A percentile compares a stretch with the other conserved stretches of the same genome.
Evolutionary conservation across 2,113 vertebrate genomes (phyloP).

Genomic region (Proteles cristata): DNA sequence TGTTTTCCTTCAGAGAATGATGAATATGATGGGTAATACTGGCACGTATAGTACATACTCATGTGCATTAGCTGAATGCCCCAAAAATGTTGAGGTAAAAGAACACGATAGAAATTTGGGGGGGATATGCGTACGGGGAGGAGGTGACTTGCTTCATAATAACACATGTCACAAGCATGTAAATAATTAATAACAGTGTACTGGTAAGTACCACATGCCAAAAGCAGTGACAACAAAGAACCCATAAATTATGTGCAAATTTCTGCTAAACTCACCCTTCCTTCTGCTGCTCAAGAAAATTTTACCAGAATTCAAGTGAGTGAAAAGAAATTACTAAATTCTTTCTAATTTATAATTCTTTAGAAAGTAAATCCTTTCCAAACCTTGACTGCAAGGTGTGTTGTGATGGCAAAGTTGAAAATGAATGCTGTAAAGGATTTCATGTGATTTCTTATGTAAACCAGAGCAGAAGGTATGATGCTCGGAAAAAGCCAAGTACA

Average conservation of each 20-base stretch:
- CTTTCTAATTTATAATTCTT: slow-evolving; percentile 42
- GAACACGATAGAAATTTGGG: background rate
- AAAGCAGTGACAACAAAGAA: background rate
- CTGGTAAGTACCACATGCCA: background rate
- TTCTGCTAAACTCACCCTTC: background rate
- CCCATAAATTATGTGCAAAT: background rate
- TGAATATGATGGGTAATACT: background rate
- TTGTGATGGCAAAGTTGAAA: slow-evolving; percentile 49
- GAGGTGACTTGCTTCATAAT: background rate
- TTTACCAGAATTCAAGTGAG: background rate
- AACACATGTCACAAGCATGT: background rate
- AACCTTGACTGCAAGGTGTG: slow-evolving; percentile 60
- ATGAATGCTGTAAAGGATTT: slow-evolving; percentile 8
- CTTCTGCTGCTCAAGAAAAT: slow-evolving; percentile 19
- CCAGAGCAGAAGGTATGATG: slow-evolving; percentile 67
- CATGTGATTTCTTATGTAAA: slow-evolving; percentile 66
- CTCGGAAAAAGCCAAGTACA: slow-evolving; percentile 71
- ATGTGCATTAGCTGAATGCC: background rate
- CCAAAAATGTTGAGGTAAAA: background rate
- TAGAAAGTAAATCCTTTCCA: slow-evolving; percentile 43
- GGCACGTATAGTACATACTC: accelerated
- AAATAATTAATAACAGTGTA: background rate
- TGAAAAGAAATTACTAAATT: background rate
- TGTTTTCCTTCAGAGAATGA: background rate
- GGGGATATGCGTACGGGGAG: too few species aligned